Percentiles rank a stretch among this genome's conserved stretches.
phyloP scores from a whole-genome alignment of 1,140 invertebrate genomes.

The Brachystomella parvula region DNA sequence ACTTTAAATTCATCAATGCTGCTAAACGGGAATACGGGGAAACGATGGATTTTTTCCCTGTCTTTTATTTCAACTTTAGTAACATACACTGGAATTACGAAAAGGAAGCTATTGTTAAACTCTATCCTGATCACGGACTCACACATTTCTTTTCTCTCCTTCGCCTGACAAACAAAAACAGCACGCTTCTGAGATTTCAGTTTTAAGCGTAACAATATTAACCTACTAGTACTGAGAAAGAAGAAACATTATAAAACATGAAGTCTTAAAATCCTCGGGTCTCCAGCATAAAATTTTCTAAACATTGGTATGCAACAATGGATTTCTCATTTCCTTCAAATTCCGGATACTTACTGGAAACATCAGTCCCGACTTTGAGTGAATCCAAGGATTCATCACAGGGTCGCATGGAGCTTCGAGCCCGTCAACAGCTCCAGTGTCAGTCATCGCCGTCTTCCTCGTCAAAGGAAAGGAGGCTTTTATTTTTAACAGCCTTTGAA shows the following conservation, averaged over 20 bases:
- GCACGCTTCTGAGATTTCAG: too few relatives aligned
- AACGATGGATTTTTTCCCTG: not conserved
- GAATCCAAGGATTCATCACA: not conserved
- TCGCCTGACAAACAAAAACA: too few relatives aligned
- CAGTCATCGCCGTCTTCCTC: conserved; percentile 39
- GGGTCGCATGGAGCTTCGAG: not conserved
- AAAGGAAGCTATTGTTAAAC: too few relatives aligned
- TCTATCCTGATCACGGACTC: too few relatives aligned
- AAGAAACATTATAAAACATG: too few relatives aligned
- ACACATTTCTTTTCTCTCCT: too few relatives aligned
- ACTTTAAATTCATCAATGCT: not conserved
- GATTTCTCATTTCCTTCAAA: not conserved
- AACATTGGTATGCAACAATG: not conserved
- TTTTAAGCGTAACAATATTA: too few relatives aligned
- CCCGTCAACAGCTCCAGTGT: not conserved
- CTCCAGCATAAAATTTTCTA: not conserved
- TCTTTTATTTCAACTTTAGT: too few relatives aligned
- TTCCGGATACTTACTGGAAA: not conserved
- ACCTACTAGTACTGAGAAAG: too few relatives aligned
- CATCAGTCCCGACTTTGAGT: too few relatives aligned
- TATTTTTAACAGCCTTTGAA: conserved; percentile 38
- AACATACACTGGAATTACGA: too few relatives aligned
- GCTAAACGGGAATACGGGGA: not conserved
- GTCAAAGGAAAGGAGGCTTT: conserved; percentile 42
- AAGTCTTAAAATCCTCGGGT: not conserved